Base-by-base conservation (phyloP, 2,888 invertebrate genomes). In the Glaucopsyche alexis region DNA sequence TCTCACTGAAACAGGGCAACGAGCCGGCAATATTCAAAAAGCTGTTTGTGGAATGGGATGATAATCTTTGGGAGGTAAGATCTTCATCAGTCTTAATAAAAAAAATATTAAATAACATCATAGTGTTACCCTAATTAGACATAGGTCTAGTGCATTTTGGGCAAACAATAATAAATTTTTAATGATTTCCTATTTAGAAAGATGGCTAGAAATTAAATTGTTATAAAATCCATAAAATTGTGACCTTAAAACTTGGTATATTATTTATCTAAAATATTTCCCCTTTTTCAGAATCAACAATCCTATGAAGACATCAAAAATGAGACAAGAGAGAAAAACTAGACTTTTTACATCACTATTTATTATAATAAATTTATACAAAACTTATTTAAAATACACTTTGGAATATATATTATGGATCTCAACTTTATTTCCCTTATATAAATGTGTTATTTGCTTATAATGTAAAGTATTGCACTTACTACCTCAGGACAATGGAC, bases 21-120 rank as follows among this genome's bases (percentile, higher is more conserved):
- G 98, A 98, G 84, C 96, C 97, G 0, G 90, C 93, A 4, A 94
- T 94, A 49, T 98, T 98, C 90, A 96, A 94, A 80, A 94, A 94
- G 40, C 91, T 96, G 79, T 98, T 98, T 93, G 95, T 95, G 0
- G 84, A 87, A 2, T 98, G 98, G 98, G 94, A 96, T 77, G 85
- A 90, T 1, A 91, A 93, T 40, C 90, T 95, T 85, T 96, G 96
- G 96, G 92, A 94, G 82, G 95, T 95, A 75, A 60, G 72, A 65
- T 45, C 29, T 47, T 19, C 8, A 4, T 19, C 16, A 9, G 16
- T 55, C 3, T 9, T 19, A 9, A 29, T 55, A n/a, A 16, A 19
- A 16, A 19, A 9, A 16, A 52, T 2, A 45, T 9, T 9, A 45
- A 45, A 45, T 9, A 45, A 9, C 45, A 9, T 1, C 9, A 45